A percentile compares a stretch with the other conserved stretches of the same genome.
These are phyloP conservation scores for Paralinhomoeus sp. DNA, from an alignment of 2,888 invertebrate species.

Conservation along the genomic window DNA sequence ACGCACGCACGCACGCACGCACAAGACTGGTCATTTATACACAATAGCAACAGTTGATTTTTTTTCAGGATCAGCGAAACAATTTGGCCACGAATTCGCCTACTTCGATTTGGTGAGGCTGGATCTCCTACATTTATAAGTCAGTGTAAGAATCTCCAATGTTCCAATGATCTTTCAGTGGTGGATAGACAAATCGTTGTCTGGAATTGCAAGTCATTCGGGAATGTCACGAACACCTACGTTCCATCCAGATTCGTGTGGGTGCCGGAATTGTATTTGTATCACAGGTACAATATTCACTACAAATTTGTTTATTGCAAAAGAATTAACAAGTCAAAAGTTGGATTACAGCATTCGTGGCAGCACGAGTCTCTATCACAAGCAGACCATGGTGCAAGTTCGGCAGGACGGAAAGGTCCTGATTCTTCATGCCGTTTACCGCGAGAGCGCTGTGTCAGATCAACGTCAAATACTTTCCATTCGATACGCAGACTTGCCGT, in stretches of 20 bases:
- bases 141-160: no score
- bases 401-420: conserved; percentile 10
- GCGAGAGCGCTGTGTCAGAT: conserved; percentile 22
- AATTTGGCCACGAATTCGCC: conserved; percentile 24
- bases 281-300: no score
- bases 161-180: no score
- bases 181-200: conserved; percentile 8
- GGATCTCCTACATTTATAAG: no score
- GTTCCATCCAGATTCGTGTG: conserved; percentile 20
- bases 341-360: no score
- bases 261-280: conserved; percentile 23
- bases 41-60: no score
- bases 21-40: no score
- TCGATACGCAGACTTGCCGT: conserved; percentile 20
- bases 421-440: conserved; percentile 22
- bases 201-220: conserved; percentile 17
- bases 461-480: conserved; percentile 24
- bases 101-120: conserved; percentile 18
- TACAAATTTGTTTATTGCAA: no score
- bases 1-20: no score
- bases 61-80: conserved; percentile 20
- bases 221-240: conserved; percentile 14
- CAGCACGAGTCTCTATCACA: no score
- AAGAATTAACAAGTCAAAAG: no score
- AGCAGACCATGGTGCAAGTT: not conserved